Evolutionary conservation across 1,140 invertebrate species (phyloP).

Genomic region (Drosophila fuyamai): DNA sequence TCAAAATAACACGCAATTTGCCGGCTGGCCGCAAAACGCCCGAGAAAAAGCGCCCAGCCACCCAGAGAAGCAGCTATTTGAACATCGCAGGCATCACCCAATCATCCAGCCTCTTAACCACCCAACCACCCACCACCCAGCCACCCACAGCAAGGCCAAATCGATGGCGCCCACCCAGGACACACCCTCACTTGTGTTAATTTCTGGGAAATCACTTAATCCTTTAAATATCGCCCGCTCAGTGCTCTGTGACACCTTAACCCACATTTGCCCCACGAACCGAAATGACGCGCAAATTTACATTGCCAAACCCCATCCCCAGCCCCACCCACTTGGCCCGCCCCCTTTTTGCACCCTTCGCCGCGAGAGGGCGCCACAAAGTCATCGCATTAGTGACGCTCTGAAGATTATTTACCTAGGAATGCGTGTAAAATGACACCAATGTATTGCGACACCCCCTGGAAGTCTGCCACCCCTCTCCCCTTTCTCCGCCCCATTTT

Average conservation of each 20-base stretch:
- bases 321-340: not conserved
- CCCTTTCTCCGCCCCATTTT: not conserved
- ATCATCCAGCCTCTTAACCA: not conserved
- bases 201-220: constrained; percentile 77
- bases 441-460: constrained; percentile 42
- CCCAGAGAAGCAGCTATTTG: constrained; percentile 7
- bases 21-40: constrained; percentile 45
- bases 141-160: constrained; percentile 13
- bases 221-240: constrained; percentile 64
- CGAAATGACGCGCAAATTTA: constrained; percentile 78
- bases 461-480: not conserved
- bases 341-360: not conserved
- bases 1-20: constrained; percentile 79
- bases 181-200: constrained; percentile 50
- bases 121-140: not conserved
- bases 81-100: too few species aligned
- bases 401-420: constrained; percentile 75
- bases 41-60: constrained; percentile 10
- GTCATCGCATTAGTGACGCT: constrained; percentile 74
- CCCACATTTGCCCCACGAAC: constrained; percentile 51
- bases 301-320: constrained; percentile 24
- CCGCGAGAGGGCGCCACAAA: constrained; percentile 28
- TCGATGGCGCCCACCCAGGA: constrained; percentile 15
- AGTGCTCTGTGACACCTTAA: constrained; percentile 61
- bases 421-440: constrained; percentile 77